Conservation (phyloP, 2,797 vertebrate genomes). For the Acanthis flammea region DNA sequence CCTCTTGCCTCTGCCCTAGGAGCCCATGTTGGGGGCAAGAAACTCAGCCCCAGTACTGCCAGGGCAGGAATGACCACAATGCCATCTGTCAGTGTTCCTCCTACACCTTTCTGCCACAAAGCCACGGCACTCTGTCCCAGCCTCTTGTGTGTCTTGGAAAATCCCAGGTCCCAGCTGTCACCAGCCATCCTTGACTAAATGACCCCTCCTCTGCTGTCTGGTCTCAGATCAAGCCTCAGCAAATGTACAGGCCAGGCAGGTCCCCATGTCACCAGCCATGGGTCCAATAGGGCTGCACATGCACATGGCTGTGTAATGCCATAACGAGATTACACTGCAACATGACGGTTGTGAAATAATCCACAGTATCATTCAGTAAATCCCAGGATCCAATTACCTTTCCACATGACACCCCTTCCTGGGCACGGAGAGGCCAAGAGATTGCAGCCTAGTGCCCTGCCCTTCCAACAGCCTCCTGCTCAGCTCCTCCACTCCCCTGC, state of each 20-base stretch:
- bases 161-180: background rate
- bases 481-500: background rate
- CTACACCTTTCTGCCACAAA: background rate
- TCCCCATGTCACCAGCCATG: background rate
- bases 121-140: rapidly evolving
- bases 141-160: background rate
- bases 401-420: background rate
- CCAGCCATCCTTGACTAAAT: background rate
- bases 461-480: background rate
- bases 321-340: conserved; percentile 41
- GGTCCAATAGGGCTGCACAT: rapidly evolving
- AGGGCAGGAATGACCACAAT: background rate
- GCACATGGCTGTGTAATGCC: background rate
- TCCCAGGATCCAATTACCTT: conserved; percentile 53
- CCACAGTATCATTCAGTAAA: conserved; percentile 46
- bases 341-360: conserved; percentile 39
- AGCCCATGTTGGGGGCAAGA: background rate
- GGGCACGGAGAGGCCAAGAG: background rate
- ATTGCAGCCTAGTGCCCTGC: background rate
- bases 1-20: background rate
- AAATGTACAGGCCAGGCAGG: rapidly evolving
- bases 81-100: background rate
- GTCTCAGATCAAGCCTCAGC: background rate
- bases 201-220: background rate
- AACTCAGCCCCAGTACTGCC: background rate